Evolutionary conservation across 2,797 vertebrate species (phyloP).

Genomic region (Aselliscus stoliczkanus): DNA sequence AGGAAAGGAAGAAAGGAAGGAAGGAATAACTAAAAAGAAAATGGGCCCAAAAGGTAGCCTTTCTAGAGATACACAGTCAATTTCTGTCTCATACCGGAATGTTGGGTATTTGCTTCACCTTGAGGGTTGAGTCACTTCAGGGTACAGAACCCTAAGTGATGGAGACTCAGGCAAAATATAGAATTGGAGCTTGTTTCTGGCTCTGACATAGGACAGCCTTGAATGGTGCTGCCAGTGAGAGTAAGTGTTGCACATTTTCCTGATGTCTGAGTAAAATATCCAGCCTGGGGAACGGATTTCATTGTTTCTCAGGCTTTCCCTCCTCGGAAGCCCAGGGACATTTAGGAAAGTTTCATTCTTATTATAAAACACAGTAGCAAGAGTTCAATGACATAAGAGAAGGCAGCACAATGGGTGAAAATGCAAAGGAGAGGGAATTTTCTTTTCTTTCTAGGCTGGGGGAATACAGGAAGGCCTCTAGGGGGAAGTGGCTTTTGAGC

Average conservation of each 20-base stretch:
- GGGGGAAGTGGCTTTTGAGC: not conserved
- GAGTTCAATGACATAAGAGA: not conserved
- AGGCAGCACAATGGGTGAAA: not conserved
- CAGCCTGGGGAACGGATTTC: not conserved
- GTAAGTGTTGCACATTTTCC: not conserved
- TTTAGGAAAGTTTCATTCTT: not conserved
- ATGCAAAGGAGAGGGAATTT: not conserved
- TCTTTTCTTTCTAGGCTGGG: not conserved
- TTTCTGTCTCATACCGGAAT: not conserved
- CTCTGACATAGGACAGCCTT: slow-evolving; percentile 18
- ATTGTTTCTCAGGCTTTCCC: not conserved
- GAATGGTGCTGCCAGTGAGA: not conserved
- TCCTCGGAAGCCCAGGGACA: not conserved
- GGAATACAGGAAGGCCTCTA: not conserved
- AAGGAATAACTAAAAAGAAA: not conserved
- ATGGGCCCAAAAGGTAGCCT: not conserved
- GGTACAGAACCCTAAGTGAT: not conserved
- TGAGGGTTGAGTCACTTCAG: not conserved
- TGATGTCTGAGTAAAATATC: slow-evolving; percentile 5
- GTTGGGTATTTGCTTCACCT: not conserved
- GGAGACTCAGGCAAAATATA: slow-evolving; percentile 47
- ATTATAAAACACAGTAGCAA: not conserved
- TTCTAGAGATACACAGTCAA: not conserved
- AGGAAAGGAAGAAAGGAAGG: not conserved
- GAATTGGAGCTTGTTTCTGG: not conserved